A percentile compares a stretch with the other conserved stretches of the same genome.
Evolutionary conservation across 2,113 vertebrate species (phyloP).

Genomic region (Chlorodrepanis virens): DNA sequence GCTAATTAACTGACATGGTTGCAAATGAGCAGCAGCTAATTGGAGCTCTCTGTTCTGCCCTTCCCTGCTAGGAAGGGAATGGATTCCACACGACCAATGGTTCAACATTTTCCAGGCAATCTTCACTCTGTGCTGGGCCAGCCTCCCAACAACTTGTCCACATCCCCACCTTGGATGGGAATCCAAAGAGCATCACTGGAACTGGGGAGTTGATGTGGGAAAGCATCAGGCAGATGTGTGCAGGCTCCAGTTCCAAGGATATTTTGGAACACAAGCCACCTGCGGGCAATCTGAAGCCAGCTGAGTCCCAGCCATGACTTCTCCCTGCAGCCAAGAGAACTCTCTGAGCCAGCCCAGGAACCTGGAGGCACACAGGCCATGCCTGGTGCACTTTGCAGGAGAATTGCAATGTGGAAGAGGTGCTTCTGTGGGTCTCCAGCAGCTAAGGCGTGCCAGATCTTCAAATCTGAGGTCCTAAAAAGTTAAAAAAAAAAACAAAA

Average conservation of each 20-base stretch:
- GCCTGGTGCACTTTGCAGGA: neutral
- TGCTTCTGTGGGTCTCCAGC: neutral
- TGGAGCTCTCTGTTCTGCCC: neutral
- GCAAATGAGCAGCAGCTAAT: conserved; percentile 25
- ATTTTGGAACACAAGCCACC: neutral
- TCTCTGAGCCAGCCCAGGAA: neutral
- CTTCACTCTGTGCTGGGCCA: neutral
- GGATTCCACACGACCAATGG: neutral
- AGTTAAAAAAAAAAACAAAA: too few species aligned
- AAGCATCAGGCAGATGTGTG: neutral
- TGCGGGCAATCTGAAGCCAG: neutral
- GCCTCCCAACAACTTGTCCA: neutral
- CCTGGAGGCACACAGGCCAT: neutral
- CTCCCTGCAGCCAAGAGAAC: neutral
- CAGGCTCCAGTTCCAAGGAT: neutral
- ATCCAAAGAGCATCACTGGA: neutral
- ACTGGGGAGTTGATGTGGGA: neutral
- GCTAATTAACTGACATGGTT: conserved; percentile 19
- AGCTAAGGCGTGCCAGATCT: neutral
- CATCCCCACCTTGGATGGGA: neutral
- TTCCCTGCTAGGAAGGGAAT: neutral
- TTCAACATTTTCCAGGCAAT: neutral
- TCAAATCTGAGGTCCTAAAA: neutral
- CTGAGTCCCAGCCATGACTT: neutral
- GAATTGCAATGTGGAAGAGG: fast-evolving